phyloP scores from a whole-genome alignment of 2,113 vertebrate genomes.

The Tauraco erythrolophus region DNA sequence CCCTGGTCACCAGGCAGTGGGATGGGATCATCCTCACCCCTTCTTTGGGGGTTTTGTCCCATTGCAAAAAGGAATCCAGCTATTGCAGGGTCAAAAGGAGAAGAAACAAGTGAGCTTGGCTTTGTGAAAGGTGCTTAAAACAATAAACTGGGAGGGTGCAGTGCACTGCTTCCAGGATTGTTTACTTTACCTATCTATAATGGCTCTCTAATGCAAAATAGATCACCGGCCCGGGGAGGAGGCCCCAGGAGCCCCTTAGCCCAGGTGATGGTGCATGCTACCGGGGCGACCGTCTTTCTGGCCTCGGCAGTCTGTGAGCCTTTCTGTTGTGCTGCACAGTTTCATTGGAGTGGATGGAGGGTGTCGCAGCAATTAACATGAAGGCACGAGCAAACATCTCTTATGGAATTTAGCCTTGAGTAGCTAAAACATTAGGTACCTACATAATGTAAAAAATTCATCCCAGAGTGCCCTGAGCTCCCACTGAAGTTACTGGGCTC shows the following conservation, averaged over 20 bases:
- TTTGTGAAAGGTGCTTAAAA: background rate
- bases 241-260: background rate
- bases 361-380: background rate
- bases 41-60: background rate
- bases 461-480: background rate
- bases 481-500: background rate
- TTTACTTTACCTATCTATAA: background rate
- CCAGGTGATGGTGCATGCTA: background rate
- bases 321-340: background rate
- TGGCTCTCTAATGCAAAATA: background rate
- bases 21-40: background rate
- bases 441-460: background rate
- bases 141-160: background rate
- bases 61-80: background rate
- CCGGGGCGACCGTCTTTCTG: background rate
- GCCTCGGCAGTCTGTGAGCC: background rate
- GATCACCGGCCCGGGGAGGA: accelerated
- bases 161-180: background rate
- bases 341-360: background rate
- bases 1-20: background rate
- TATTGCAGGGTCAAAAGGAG: background rate
- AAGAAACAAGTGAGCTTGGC: background rate
- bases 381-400: background rate
- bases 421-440: constrained; percentile 1
- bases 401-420: constrained; percentile 1